A percentile compares a stretch with the other conserved stretches of the same genome.
Evolutionary conservation across 2,888 invertebrate genomes (phyloP).

Genomic region (Bombylius major): DNA sequence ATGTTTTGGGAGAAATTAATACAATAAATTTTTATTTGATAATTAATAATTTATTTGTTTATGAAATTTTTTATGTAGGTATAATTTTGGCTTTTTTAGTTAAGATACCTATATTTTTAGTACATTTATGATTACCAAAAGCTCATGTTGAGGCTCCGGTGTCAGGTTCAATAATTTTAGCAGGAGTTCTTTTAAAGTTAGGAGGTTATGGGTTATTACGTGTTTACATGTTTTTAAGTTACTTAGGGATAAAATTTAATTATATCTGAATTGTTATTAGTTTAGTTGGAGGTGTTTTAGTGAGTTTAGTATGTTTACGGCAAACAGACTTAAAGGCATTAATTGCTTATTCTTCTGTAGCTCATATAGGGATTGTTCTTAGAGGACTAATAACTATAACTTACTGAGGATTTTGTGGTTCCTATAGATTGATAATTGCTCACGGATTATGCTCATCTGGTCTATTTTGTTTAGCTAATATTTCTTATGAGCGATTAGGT

Average conservation of each 20-base stretch:
- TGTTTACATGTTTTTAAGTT: slow-evolving; percentile 38
- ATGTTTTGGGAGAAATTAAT: slow-evolving; percentile 25
- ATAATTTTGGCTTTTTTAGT: slow-evolving; percentile 53
- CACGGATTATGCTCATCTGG: slow-evolving; percentile 55
- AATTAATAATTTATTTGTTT: slow-evolving; percentile 35
- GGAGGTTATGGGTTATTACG: slow-evolving; percentile 58
- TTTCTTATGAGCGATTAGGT: slow-evolving; percentile 46
- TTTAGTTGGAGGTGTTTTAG: slow-evolving; percentile 45
- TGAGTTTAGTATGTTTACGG: slow-evolving; percentile 52
- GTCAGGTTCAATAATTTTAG: slow-evolving; percentile 61
- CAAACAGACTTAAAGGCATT: slow-evolving; percentile 57
- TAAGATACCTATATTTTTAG: slow-evolving; percentile 56
- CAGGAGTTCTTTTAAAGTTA: slow-evolving; percentile 58
- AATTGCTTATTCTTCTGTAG: slow-evolving; percentile 63
- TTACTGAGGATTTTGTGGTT: slow-evolving; percentile 41
- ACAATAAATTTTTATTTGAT: slow-evolving; percentile 43
- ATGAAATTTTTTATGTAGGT: slow-evolving; percentile 40
- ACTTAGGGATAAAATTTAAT: slow-evolving; percentile 39
- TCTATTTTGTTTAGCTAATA: slow-evolving; percentile 52
- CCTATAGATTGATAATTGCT: slow-evolving; percentile 47
- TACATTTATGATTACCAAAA: slow-evolving; percentile 58
- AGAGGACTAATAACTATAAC: slow-evolving; percentile 43
- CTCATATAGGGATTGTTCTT: slow-evolving; percentile 54
- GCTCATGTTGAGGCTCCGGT: slow-evolving; percentile 67
- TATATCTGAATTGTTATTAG: slow-evolving; percentile 43